Conservation (phyloP, 2,113 vertebrate genomes). For the Lepus timidus region DNA sequence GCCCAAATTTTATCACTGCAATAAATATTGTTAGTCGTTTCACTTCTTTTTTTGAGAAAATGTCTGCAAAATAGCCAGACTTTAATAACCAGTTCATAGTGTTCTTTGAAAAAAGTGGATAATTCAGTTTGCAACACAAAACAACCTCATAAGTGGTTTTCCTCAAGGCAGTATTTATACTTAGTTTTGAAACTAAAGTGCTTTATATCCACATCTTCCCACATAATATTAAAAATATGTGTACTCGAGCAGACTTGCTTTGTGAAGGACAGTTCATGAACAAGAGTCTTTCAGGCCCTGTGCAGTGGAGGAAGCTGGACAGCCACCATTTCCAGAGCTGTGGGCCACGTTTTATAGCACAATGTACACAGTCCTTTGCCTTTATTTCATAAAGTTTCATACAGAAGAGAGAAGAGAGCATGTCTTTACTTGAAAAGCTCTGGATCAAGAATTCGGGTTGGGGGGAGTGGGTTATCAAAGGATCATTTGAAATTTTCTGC, state of each 20-base stretch:
- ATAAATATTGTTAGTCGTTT: constrained; percentile 20
- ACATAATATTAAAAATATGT: constrained; percentile 3
- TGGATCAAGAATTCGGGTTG: background rate
- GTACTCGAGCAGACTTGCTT: constrained; percentile 96
- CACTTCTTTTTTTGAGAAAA: background rate
- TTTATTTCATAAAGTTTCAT: constrained; percentile 84
- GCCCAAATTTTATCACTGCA: constrained; percentile 34
- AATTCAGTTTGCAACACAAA: constrained; percentile 33
- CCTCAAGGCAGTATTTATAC: background rate
- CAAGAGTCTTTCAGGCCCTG: constrained; percentile 98
- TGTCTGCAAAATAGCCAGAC: constrained; percentile 15
- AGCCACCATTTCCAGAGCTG: background rate
- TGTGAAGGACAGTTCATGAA: constrained; percentile 99
- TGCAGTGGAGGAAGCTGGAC: constrained; percentile 89
- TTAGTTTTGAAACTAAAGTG: background rate
- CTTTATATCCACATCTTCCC: background rate
- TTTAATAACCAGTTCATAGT: background rate
- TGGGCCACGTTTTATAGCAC: constrained; percentile 63
- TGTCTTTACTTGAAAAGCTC: constrained; percentile 67
- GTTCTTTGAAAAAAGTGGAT: background rate
- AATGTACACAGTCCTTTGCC: constrained; percentile 80
- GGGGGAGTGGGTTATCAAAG: background rate
- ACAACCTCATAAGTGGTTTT: background rate
- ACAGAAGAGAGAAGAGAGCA: constrained; percentile 50
- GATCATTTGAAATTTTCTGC: too few species aligned